These are phyloP conservation scores for Platyscapa corneri DNA, from an alignment of 1,140 invertebrate genomes.

Conservation along the genomic window DNA sequence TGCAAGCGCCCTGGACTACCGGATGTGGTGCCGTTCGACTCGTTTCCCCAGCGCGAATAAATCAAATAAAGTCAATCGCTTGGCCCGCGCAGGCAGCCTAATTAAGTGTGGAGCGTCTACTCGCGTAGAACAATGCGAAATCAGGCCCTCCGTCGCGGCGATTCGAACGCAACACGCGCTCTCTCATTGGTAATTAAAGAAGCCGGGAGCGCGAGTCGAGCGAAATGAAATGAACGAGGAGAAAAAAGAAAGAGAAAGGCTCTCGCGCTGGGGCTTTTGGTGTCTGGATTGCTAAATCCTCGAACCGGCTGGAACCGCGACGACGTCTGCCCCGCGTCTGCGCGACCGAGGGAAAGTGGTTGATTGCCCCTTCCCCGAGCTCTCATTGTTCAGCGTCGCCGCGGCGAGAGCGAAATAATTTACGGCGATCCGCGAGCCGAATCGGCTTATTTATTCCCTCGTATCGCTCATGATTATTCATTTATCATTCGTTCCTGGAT, in stretches of 20 bases:
- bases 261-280: not conserved
- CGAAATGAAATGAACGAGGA: no score
- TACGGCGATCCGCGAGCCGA: not conserved
- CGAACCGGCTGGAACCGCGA: not conserved
- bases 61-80: no score
- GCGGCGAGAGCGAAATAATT: not conserved
- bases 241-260: not conserved
- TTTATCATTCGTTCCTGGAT: not conserved
- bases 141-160: no score
- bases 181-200: not conserved
- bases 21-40: no score
- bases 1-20: no score
- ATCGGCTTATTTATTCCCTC: not conserved
- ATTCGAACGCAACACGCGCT: no score
- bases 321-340: not conserved
- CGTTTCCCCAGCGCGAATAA: no score
- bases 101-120: no score
- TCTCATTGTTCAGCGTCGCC: not conserved
- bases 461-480: not conserved
- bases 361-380: not conserved
- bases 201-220: not conserved
- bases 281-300: not conserved
- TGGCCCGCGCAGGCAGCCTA: no score
- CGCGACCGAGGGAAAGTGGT: not conserved
- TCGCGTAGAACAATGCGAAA: no score